Percentiles rank a stretch among this genome's conserved stretches.
These are phyloP conservation scores for Coenonympha arcania DNA, from an alignment of 2,888 invertebrate species.

Conservation along the genomic window DNA sequence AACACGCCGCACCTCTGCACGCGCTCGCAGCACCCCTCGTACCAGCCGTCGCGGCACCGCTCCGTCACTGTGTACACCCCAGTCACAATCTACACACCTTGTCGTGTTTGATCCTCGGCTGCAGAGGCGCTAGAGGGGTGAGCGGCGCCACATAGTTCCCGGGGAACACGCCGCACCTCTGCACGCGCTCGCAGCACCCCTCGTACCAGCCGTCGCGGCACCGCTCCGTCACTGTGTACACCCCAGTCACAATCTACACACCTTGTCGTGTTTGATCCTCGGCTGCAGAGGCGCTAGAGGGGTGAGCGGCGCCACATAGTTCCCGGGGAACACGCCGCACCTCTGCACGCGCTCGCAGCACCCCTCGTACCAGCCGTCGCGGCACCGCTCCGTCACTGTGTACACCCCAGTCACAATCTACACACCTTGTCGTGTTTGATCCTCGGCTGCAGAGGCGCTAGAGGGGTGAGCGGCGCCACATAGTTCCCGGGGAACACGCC, in stretches of 20 bases:
- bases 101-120: conserved; percentile 34
- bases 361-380: conserved; percentile 93
- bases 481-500: conserved; percentile 95
- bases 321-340: conserved; percentile 91
- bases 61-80: conserved; percentile 88
- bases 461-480: conserved; percentile 77
- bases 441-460: conserved; percentile 39
- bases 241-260: conserved; percentile 54
- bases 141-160: conserved; percentile 86
- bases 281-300: conserved; percentile 51
- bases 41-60: conserved; percentile 92
- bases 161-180: conserved; percentile 89
- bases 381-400: conserved; percentile 88
- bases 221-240: conserved; percentile 88
- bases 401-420: conserved; percentile 78
- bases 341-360: conserved; percentile 84
- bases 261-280: conserved; percentile 40
- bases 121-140: conserved; percentile 62
- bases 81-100: conserved; percentile 36
- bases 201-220: conserved; percentile 94
- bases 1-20: conserved; percentile 88
- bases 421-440: conserved; percentile 41
- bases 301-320: conserved; percentile 81
- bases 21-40: conserved; percentile 86
- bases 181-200: conserved; percentile 84